Conservation (phyloP, 2,113 vertebrate genomes). For the Pelusios castaneus region DNA sequence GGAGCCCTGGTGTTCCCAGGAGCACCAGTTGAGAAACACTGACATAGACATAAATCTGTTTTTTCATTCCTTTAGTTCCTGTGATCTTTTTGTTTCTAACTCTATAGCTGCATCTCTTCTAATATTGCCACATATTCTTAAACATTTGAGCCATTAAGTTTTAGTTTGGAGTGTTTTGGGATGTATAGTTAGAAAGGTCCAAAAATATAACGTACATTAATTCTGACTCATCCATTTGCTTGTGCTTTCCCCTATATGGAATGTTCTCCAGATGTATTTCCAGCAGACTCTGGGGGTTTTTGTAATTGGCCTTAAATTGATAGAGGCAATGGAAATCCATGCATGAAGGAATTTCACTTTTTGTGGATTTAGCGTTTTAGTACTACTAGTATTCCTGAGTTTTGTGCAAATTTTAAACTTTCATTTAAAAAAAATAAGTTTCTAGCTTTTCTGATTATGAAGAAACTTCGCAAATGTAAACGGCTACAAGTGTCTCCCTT, state of each 20-base stretch:
- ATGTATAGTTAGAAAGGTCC: background rate
- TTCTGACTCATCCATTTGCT: background rate
- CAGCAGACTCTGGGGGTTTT: background rate
- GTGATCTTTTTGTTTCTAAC: background rate
- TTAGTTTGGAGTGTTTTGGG: background rate
- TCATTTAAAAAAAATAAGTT: background rate
- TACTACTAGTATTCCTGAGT: background rate
- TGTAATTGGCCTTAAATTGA: background rate
- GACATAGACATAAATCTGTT: background rate
- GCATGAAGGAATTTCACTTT: background rate
- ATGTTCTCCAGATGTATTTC: background rate
- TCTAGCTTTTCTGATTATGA: background rate
- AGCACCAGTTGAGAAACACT: too few species aligned
- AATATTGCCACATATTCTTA: background rate
- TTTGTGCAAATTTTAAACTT: background rate
- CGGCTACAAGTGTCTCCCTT: background rate
- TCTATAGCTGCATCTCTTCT: background rate
- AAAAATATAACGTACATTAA: background rate
- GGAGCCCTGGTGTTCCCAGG: too few species aligned
- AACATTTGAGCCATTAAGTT: background rate
- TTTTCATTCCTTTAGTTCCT: background rate
- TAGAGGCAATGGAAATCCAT: background rate
- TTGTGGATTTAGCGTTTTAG: background rate
- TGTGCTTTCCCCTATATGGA: background rate
- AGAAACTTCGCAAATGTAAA: fast-evolving